phyloP scores from a whole-genome alignment of 64 coral and sea anemone species.

The Orbicella faveolata region DNA sequence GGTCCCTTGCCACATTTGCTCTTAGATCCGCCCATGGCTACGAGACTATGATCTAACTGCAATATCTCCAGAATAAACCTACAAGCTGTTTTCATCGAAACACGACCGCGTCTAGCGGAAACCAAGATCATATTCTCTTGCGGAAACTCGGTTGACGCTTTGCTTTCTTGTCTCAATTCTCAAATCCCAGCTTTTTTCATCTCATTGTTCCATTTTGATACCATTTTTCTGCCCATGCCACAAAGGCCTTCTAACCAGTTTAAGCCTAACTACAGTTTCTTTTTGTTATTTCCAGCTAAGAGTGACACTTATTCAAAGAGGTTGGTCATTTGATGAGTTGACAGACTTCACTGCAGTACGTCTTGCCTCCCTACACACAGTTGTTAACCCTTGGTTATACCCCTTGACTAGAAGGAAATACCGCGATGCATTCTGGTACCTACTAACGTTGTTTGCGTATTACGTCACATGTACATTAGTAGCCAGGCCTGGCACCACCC shows the following conservation, averaged over 20 bases:
- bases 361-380: slow-evolving; percentile 74
- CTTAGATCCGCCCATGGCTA: no score
- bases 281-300: slow-evolving; percentile 50
- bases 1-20: no score
- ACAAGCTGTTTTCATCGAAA: no score
- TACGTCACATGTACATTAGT: slow-evolving; percentile 71
- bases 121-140: no score
- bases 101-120: no score
- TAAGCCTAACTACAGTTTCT: neutral
- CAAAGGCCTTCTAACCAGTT: neutral
- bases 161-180: neutral
- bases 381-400: slow-evolving; percentile 90
- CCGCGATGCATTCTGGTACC: slow-evolving; percentile 88
- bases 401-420: slow-evolving; percentile 84
- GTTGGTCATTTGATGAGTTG: slow-evolving; percentile 77
- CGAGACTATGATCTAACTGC: no score
- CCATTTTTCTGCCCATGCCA: neutral
- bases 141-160: no score
- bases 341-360: slow-evolving; percentile 77
- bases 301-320: slow-evolving; percentile 81
- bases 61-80: no score
- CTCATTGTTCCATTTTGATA: no score
- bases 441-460: slow-evolving; percentile 65
- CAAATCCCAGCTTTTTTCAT: neutral
- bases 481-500: slow-evolving; percentile 55